Evolutionary conservation across 1,140 invertebrate species (phyloP).

Genomic region (Aphelinus certus): DNA sequence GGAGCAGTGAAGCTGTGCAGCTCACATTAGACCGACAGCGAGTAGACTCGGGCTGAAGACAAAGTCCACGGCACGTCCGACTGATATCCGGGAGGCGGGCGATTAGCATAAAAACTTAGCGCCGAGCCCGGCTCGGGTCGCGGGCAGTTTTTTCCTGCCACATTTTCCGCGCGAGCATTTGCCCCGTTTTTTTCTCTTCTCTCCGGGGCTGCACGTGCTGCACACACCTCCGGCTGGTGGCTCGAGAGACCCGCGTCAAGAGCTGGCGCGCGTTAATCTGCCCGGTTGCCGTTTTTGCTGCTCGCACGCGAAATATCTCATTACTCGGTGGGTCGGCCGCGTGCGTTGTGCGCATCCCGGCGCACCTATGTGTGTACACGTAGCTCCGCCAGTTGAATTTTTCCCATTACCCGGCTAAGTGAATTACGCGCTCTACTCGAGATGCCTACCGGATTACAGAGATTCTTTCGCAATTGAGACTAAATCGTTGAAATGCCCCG

Average conservation of each 20-base stretch:
- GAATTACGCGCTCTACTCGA: slow-evolving; percentile 2
- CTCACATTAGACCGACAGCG: neutral
- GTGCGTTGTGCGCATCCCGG: neutral
- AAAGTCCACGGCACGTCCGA: neutral
- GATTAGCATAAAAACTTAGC: slow-evolving; percentile 20
- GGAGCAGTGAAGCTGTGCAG: no score
- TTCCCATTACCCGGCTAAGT: neutral
- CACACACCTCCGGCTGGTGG: no score
- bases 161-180: no score
- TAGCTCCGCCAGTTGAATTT: neutral
- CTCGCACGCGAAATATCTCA: neutral
- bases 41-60: slow-evolving; percentile 2
- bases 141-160: no score
- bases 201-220: neutral
- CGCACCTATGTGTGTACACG: neutral
- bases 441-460: neutral
- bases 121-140: no score
- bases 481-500: no score
- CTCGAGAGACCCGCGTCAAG: no score
- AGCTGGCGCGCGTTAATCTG: no score
- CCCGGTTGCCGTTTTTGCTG: neutral
- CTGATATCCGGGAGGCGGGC: neutral
- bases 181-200: neutral
- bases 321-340: neutral
- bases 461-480: neutral